Evolutionary conservation across 30 jellyfish, hydroid and myxozoan genomes (phyloP).

Genomic region (Aurelia coerulea): DNA sequence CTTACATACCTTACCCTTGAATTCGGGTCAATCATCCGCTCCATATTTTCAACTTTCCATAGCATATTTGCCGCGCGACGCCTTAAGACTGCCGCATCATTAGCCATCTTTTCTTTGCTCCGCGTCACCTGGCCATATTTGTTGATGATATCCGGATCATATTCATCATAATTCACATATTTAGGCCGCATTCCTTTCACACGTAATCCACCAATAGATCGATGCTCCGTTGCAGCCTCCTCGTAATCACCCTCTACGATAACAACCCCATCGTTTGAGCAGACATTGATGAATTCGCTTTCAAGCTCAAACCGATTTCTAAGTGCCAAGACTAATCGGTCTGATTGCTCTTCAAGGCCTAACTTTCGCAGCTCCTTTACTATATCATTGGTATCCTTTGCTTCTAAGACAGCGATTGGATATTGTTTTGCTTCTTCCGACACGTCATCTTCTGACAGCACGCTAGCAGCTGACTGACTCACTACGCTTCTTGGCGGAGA

Average conservation of each 20-base stretch:
- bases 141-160: slow-evolving; percentile 68
- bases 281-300: slow-evolving; percentile 33
- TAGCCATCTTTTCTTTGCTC: slow-evolving; percentile 69
- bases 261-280: slow-evolving; percentile 64
- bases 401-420: slow-evolving; percentile 40
- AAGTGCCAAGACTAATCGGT: slow-evolving; percentile 37
- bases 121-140: slow-evolving; percentile 55
- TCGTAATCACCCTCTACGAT: slow-evolving; percentile 62
- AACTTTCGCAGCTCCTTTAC: slow-evolving; percentile 51
- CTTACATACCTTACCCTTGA: slow-evolving; percentile 76
- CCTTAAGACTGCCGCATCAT: slow-evolving; percentile 69
- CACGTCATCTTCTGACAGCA: slow-evolving; percentile 20
- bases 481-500: slow-evolving; percentile 49
- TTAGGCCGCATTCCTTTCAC: slow-evolving; percentile 65
- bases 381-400: slow-evolving; percentile 71
- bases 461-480: slow-evolving; percentile 43
- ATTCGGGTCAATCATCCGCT: slow-evolving; percentile 82
- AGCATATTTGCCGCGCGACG: slow-evolving; percentile 76
- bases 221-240: slow-evolving; percentile 39
- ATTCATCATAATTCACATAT: slow-evolving; percentile 67
- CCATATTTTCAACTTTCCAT: slow-evolving; percentile 80
- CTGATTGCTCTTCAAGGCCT: slow-evolving; percentile 54
- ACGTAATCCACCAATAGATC: slow-evolving; percentile 74
- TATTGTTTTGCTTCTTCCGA: slow-evolving; percentile 9
- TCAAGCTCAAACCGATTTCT: slow-evolving; percentile 71